Percentiles rank a stretch among this genome's conserved stretches.
These are phyloP conservation scores for Etia nguti DNA, from an alignment of 2,113 vertebrate genomes.

Conservation along the genomic window DNA sequence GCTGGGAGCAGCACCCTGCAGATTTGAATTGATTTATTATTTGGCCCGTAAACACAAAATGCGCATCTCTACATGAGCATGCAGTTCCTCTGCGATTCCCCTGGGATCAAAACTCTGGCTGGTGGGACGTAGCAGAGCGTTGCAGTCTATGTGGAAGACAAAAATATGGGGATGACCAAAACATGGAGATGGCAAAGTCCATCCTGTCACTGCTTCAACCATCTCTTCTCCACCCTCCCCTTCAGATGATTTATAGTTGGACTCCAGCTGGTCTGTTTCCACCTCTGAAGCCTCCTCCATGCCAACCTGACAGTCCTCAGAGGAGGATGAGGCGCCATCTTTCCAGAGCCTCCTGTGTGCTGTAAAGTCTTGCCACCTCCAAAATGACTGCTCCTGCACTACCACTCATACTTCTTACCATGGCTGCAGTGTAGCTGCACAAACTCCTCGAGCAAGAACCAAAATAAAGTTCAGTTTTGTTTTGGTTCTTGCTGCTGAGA, in stretches of 20 bases:
- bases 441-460: background rate
- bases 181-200: background rate
- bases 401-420: background rate
- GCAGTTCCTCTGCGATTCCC: background rate
- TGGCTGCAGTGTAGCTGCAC: background rate
- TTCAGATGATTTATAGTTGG: background rate
- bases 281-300: background rate
- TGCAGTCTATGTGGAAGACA: background rate
- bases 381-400: background rate
- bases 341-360: background rate
- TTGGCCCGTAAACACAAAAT: background rate
- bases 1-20: background rate
- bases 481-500: background rate
- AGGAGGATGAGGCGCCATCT: background rate
- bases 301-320: background rate
- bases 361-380: background rate
- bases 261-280: background rate
- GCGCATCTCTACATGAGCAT: background rate
- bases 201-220: background rate
- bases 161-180: background rate
- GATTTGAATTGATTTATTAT: background rate
- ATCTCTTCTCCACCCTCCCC: background rate
- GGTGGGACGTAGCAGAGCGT: background rate
- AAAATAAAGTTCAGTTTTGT: background rate
- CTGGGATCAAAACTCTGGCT: background rate